Base-by-base conservation (phyloP, 2,113 vertebrate species). In the Strix uralensis region DNA sequence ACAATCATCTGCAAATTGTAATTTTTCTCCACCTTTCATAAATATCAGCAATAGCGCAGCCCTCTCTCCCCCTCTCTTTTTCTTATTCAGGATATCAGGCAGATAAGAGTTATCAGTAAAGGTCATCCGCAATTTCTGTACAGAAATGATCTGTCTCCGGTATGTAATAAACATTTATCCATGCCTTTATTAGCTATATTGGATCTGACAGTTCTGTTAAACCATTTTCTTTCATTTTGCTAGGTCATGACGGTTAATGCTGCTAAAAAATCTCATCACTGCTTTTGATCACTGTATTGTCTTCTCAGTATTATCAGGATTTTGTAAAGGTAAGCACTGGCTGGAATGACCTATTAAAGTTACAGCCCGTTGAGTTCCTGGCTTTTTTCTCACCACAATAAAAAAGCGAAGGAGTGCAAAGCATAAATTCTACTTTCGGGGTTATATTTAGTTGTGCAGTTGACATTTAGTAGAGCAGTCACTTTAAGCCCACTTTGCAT, bases 161-260 rank as follows among this genome's bases (percentile, higher is more conserved):
- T 98, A 98, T 96, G 98, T 99, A 99, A 99, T 99, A 99, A 99
- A 99, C 99, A 99, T 99, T 99, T 99, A 99, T 99, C 99, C 99
- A 98, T 98, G 98, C 98, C 98, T 99, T 99, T 99, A 99, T 99
- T 99, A 99, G 99, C 98, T 99, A 99, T 98, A 99, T 99, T 99
- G 99, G 98, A 99, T 98, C 98, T 99, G 99, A 99, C 99, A 99
- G 99, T 99, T 99, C 99, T 98, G 99, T 99, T 99, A 99, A 99
- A 99, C 99, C 99, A 98, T 99, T 99, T 99, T 98, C 98, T 98
- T 98, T 98, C 98, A 98, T 99, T 98, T 98, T 98, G 98, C 98
- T 98, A 96, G 99, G 99, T 99, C 99, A 98, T 98, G 98, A 99
- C 98, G 98, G 99, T 99, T 99, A 99, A 99, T 99, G 99, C 98